Conservation (phyloP, 2,113 vertebrate genomes). For the Oxyruncus cristatus region DNA sequence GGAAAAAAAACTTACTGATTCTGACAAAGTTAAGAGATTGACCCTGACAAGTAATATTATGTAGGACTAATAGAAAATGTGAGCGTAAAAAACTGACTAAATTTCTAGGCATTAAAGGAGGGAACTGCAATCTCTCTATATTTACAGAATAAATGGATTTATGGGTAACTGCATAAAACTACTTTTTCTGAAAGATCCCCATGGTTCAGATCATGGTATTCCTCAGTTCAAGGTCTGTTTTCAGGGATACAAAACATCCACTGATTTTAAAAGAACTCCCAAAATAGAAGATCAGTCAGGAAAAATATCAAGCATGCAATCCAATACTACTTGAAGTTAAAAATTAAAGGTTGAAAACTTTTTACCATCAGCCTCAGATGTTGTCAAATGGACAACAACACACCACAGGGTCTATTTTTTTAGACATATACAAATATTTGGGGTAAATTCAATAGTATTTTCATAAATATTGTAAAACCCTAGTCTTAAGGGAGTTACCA, state of each 20-base stretch:
- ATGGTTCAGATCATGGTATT: neutral
- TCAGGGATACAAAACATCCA: neutral
- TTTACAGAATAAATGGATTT: neutral
- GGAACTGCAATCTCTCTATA: neutral
- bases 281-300: neutral
- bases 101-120: neutral
- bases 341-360: neutral
- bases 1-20: neutral
- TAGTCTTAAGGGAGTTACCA: neutral
- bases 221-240: neutral
- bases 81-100: neutral
- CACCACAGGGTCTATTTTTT: fast-evolving
- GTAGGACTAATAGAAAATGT: neutral
- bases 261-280: neutral
- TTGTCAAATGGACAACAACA: neutral
- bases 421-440: neutral
- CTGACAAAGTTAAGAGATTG: neutral
- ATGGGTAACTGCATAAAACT: neutral
- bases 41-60: neutral
- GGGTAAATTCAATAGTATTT: neutral
- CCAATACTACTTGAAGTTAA: neutral
- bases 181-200: neutral
- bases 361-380: neutral
- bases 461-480: neutral
- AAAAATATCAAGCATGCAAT: neutral